Evolutionary conservation across 1,140 invertebrate genomes (phyloP).

Genomic region (Cataglyphis hispanica): DNA sequence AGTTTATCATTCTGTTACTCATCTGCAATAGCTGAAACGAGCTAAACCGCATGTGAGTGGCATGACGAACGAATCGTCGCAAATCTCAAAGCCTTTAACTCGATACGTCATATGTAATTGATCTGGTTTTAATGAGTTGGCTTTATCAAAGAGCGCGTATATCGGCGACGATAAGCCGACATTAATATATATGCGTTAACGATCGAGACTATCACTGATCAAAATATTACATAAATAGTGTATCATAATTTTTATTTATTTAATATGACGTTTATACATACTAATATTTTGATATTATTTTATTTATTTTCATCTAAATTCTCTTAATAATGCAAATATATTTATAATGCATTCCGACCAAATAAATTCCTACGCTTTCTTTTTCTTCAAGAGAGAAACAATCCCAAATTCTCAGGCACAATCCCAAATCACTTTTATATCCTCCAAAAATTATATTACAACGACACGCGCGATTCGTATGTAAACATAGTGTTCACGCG

Average conservation of each 20-base stretch:
- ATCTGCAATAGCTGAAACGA: constrained; percentile 36
- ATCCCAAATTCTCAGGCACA: not conserved
- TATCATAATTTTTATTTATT: no score
- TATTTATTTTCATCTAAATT: not conserved
- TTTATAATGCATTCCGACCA: not conserved
- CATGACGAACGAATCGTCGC: constrained; percentile 7
- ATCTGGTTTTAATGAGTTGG: constrained; percentile 13
- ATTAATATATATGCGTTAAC: not conserved
- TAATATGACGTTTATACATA: no score
- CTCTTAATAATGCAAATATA: not conserved
- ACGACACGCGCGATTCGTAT: constrained; percentile 2
- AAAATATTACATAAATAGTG: not conserved
- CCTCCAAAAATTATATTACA: constrained; percentile 8
- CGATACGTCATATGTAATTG: constrained; percentile 8
- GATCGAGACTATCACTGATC: not conserved
- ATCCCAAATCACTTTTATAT: not conserved
- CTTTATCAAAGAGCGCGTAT: not conserved
- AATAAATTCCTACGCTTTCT: not conserved
- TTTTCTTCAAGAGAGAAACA: not conserved
- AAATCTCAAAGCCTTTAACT: constrained; percentile 42
- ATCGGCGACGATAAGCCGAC: not conserved
- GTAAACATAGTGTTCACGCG: not conserved
- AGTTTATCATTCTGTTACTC: constrained; percentile 56
- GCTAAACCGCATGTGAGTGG: not conserved
- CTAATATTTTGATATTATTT: not conserved